Evolutionary conservation across 1,140 invertebrate genomes (phyloP).

Genomic region (Augochlora pura): DNA sequence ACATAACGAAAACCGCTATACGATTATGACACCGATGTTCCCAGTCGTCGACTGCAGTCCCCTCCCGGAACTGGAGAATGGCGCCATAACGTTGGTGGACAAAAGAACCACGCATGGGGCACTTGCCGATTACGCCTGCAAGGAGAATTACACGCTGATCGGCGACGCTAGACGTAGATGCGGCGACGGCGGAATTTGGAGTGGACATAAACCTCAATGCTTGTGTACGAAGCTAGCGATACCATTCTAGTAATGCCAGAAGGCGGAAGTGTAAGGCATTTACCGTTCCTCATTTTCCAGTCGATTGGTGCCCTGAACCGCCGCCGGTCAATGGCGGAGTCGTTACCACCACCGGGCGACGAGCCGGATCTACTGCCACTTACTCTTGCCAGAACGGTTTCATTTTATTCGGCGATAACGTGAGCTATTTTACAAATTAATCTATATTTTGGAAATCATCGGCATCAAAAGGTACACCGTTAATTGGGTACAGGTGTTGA

Average conservation of each 20-base stretch:
- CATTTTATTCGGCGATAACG: constrained; percentile 90
- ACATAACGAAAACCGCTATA: too few species aligned
- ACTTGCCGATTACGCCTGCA: constrained; percentile 87
- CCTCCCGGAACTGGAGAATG: constrained; percentile 87
- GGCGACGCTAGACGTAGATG: constrained; percentile 89
- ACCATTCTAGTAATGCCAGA: too few species aligned
- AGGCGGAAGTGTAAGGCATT: neutral
- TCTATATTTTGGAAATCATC: too few species aligned
- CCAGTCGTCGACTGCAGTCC: constrained; percentile 91
- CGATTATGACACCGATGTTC: constrained; percentile 25
- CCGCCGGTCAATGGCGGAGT: constrained; percentile 87
- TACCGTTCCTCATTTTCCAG: constrained; percentile 68
- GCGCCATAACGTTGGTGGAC: constrained; percentile 84
- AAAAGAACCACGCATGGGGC: constrained; percentile 89
- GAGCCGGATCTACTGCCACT: constrained; percentile 88
- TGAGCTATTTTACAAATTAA: constrained; percentile 72
- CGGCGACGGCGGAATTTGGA: constrained; percentile 90
- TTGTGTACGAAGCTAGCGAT: constrained; percentile 81
- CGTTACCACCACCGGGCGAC: constrained; percentile 85
- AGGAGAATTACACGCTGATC: constrained; percentile 91
- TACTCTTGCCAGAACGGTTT: constrained; percentile 92
- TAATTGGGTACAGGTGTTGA: constrained; percentile 73
- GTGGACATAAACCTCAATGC: constrained; percentile 88
- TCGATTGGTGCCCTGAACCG: constrained; percentile 92
- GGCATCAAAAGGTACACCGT: too few species aligned